These are phyloP conservation scores for Patagioenas fasciata DNA, from an alignment of 2,113 vertebrate genomes.

Conservation along the genomic window DNA sequence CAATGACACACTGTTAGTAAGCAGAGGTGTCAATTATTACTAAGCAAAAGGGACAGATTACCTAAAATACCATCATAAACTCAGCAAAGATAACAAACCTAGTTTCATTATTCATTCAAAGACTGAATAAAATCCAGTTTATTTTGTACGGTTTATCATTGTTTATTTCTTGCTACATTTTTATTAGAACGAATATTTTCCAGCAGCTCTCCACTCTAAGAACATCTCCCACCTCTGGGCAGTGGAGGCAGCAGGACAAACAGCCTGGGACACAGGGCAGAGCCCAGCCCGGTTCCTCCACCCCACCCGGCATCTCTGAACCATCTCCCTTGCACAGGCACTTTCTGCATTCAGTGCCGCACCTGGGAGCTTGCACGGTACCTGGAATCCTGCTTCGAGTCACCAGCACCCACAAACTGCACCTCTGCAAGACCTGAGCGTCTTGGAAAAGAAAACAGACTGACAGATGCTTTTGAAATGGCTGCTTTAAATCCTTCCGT, in stretches of 20 bases:
- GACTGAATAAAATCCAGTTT: background rate
- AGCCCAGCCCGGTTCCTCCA: background rate
- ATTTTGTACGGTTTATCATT: background rate
- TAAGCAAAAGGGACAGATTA: background rate
- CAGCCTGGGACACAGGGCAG: rapidly evolving
- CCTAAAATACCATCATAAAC: background rate
- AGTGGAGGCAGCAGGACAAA: background rate
- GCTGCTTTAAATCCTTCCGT: background rate
- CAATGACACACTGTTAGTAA: background rate
- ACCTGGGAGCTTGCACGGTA: background rate
- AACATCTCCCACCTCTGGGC: background rate
- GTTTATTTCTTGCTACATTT: background rate
- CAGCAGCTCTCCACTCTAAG: background rate
- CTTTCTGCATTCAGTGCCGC: background rate
- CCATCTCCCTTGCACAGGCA: rapidly evolving
- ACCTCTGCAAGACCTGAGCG: background rate
- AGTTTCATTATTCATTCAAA: background rate
- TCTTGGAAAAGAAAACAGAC: background rate
- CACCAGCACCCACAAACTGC: background rate
- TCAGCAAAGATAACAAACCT: background rate
- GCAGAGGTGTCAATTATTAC: slow-evolving; percentile 13
- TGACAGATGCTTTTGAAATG: background rate
- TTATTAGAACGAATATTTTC: background rate
- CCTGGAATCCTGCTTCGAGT: background rate
- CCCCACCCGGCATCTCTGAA: rapidly evolving